A percentile compares a stretch with the other conserved stretches of the same genome.
Evolutionary conservation across 2,888 invertebrate species (phyloP).

Genomic region (Parapristionchus giblindavisi): DNA sequence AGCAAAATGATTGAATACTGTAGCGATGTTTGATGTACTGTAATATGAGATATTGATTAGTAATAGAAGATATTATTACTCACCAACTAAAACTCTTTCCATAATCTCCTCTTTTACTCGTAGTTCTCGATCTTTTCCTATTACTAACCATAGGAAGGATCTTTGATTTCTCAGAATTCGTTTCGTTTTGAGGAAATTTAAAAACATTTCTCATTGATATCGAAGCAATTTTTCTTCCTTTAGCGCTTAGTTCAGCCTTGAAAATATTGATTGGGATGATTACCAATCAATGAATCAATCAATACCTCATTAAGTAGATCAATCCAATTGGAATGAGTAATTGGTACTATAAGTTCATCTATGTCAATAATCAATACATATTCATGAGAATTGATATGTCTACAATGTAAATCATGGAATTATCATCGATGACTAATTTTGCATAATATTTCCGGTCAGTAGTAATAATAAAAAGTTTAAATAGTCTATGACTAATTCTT

Average conservation of each 20-base stretch:
- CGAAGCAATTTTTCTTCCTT: conserved; percentile 40
- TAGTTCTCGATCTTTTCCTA: conserved; percentile 74
- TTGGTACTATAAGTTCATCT: conserved; percentile 93
- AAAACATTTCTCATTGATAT: conserved; percentile 84
- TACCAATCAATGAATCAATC: background rate
- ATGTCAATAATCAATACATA: conserved; percentile 83
- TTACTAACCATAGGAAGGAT: conserved; percentile 47
- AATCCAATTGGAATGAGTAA: conserved; percentile 79
- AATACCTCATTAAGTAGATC: conserved; percentile 80
- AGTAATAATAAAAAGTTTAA: too few relatives aligned
- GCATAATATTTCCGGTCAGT: too few relatives aligned
- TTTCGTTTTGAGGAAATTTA: conserved; percentile 81
- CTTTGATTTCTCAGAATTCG: background rate
- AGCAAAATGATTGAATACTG: conserved; percentile 82
- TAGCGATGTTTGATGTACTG: conserved; percentile 75
- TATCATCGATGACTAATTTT: conserved; percentile 68
- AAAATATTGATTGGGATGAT: background rate
- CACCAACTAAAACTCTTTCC: conserved; percentile 79
- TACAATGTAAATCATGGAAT: conserved; percentile 74
- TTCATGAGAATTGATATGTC: conserved; percentile 86
- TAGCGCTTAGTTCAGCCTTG: conserved; percentile 23
- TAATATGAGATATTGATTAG: conserved; percentile 34
- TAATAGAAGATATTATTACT: background rate
- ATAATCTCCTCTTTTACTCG: conserved; percentile 78
- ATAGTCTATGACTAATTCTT: too few relatives aligned